Base-by-base conservation (phyloP, 2,888 invertebrate genomes). In the Mechanitis mazaeus region DNA sequence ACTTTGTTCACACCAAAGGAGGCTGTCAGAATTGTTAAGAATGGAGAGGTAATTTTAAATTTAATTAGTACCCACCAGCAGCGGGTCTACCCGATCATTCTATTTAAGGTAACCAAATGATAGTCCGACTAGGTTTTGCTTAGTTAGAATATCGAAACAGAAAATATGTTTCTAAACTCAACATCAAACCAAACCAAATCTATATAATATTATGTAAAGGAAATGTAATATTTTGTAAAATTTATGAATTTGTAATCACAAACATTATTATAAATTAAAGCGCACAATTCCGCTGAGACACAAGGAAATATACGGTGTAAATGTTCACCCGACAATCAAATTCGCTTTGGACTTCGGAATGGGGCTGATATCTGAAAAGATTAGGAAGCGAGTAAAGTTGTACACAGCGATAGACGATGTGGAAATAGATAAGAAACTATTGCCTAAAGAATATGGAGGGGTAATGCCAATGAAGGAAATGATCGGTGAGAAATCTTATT, bases 381-480 rank as follows among this genome's bases (percentile, higher is more conserved):
- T 95, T 57, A 92, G 92, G 66, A 94, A 93, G 72, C 91, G 95
- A 56, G 92, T 95, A 35, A 91, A 88, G 66, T 87, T 94, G 45
- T 93, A 93, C 78, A 93, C 93, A 11, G 88, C 91, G 47, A 72
- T 93, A 6, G 92, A 93, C 1, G 93, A 94, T 5, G 87, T 92
- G 2, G 85, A 91, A 71, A 90, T 94, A 65, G 94, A 94, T 68
- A 85, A 89, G 66, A 92, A 83, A 60, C 85, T 95, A 68, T 80
- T 96, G 59, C 96, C 96, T 0, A 93, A 94, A 71, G 96, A 96
- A 76, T 96, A 96, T 73, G 96, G 96, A 3, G 96, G 96, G 7
- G 91, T 87, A n/a, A 93, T 95, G 85, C 95, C 95, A 0, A 94
- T 96, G 94, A 91, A 92, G 56, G 93, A 95, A 76, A 95, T 96